Conservation (phyloP, 2,888 invertebrate species). For the Litoditis marina region DNA sequence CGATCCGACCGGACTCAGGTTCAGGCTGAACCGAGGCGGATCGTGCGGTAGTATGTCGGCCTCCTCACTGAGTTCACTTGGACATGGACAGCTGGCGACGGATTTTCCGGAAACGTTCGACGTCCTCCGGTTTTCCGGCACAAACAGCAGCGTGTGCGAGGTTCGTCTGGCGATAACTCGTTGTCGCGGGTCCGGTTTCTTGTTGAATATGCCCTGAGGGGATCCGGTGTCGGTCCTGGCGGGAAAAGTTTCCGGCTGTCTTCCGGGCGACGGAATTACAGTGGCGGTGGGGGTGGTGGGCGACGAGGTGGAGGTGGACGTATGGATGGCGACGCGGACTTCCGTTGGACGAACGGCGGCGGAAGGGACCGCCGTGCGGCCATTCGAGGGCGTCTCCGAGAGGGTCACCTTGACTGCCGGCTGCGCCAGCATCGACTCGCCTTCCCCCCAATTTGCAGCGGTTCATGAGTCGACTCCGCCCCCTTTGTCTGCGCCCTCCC, state of each 20-base stretch:
- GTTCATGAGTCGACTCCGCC: constrained; percentile 23
- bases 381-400: not conserved
- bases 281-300: constrained; percentile 7
- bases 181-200: constrained; percentile 42
- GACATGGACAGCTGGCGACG: constrained; percentile 52
- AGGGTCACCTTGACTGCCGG: constrained; percentile 18
- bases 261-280: constrained; percentile 9
- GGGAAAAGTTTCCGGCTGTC: not conserved
- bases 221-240: not conserved
- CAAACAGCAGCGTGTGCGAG: constrained; percentile 54
- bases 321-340: constrained; percentile 2
- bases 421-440: constrained; percentile 21
- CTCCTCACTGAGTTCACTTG: constrained; percentile 40
- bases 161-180: constrained; percentile 43
- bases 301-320: too few relatives aligned
- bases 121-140: constrained; percentile 51
- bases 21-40: constrained; percentile 24
- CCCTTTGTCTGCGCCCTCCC: constrained; percentile 24
- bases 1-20: constrained; percentile 31
- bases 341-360: not conserved
- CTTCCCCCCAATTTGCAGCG: constrained; percentile 18
- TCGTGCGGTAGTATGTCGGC: constrained; percentile 19
- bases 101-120: constrained; percentile 52
- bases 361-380: too few relatives aligned
- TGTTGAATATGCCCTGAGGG: constrained; percentile 26